Conservation (phyloP, 1,140 invertebrate genomes). For the Lysiphlebus fabarum region DNA sequence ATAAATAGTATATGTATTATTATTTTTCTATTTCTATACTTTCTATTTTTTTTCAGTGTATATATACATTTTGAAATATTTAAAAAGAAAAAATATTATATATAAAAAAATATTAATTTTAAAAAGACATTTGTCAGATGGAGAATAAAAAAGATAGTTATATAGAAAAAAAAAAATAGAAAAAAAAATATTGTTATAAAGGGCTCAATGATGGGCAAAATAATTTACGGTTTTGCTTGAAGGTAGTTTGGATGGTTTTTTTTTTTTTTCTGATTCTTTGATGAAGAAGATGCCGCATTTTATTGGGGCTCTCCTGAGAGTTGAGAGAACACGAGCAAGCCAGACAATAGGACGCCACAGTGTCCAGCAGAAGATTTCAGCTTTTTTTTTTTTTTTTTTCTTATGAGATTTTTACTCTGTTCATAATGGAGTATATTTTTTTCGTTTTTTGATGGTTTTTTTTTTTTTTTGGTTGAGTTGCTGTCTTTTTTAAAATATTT, state of each 20-base stretch:
- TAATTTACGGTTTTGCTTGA: not conserved
- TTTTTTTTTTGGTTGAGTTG: not conserved
- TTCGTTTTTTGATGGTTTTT: conserved; percentile 4
- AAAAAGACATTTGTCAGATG: too few relatives aligned
- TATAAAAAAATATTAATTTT: too few relatives aligned
- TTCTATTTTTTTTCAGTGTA: too few relatives aligned
- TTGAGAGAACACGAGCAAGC: conserved; percentile 18
- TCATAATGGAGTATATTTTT: not conserved
- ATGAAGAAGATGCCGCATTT: conserved; percentile 12
- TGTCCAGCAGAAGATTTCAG: not conserved
- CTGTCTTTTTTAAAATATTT: too few relatives aligned
- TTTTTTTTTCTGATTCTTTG: conserved; percentile 24
- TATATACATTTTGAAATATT: too few relatives aligned
- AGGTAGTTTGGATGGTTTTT: not conserved
- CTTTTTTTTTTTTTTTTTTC: not conserved
- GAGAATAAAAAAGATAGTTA: too few relatives aligned
- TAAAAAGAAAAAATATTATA: too few relatives aligned
- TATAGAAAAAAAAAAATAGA: too few relatives aligned
- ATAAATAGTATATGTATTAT: too few relatives aligned
- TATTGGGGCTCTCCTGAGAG: not conserved
- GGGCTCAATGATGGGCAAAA: conserved; percentile 3
- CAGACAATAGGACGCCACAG: conserved; percentile 47
- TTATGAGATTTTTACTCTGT: not conserved
- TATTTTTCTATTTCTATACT: too few relatives aligned
- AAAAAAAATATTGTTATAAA: too few relatives aligned